Percentiles rank a stretch among this genome's conserved stretches.
These are phyloP conservation scores for Hypomecis atomaria DNA, from an alignment of 2,888 invertebrate species.

Conservation along the genomic window DNA sequence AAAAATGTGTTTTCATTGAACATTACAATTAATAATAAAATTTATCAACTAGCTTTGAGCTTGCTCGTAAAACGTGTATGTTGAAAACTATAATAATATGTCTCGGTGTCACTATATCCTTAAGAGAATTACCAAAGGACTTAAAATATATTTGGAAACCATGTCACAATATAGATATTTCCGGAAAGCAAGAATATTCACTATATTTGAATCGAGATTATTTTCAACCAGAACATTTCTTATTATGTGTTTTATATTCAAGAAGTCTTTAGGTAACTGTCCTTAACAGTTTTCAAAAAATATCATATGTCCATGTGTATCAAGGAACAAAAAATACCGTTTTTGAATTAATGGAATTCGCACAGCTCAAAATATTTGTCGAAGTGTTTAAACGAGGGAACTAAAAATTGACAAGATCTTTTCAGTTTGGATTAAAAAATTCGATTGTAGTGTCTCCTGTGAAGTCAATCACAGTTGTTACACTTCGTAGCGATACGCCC, in stretches of 20 bases:
- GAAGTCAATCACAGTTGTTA: background rate
- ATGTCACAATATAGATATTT: too few relatives aligned
- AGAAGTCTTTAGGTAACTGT: background rate
- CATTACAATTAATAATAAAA: too few relatives aligned
- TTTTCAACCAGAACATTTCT: background rate
- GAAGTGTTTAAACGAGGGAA: background rate
- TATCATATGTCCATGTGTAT: constrained; percentile 10
- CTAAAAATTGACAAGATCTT: background rate
- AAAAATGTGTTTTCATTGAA: too few relatives aligned
- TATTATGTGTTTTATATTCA: background rate
- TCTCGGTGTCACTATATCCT: too few relatives aligned
- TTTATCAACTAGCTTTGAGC: too few relatives aligned
- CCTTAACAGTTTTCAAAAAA: background rate
- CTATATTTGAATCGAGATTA: background rate
- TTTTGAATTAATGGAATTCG: background rate
- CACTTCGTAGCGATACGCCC: constrained; percentile 2
- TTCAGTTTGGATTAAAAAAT: too few relatives aligned
- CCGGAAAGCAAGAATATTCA: too few relatives aligned
- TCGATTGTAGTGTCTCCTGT: too few relatives aligned
- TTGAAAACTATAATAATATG: too few relatives aligned
- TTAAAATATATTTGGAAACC: too few relatives aligned
- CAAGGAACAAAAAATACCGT: constrained; percentile 2
- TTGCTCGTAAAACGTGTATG: too few relatives aligned
- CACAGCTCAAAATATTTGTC: background rate
- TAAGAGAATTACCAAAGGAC: too few relatives aligned